phyloP scores from a whole-genome alignment of 1,140 invertebrate genomes.

The Platyscapa corneri region DNA sequence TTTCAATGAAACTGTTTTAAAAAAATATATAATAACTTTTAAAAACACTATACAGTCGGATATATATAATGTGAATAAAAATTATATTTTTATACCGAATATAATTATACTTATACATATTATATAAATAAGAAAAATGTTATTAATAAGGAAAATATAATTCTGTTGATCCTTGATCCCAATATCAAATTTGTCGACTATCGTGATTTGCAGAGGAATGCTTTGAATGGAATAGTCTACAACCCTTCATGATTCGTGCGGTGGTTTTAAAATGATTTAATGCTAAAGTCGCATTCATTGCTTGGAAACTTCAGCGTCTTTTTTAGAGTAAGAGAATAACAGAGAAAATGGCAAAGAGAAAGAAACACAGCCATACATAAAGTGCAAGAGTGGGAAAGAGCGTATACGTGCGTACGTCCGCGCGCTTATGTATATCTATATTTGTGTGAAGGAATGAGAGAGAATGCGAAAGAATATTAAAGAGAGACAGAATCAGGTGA shows the following conservation, averaged over 20 bases:
- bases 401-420: no score
- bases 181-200: constrained; percentile 33
- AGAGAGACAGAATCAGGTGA: constrained; percentile 16
- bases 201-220: constrained; percentile 22
- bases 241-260: not conserved
- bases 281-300: constrained; percentile 35
- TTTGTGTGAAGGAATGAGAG: not conserved
- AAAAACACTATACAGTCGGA: no score
- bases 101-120: no score
- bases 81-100: no score
- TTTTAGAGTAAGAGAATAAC: not conserved
- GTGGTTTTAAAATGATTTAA: constrained; percentile 55
- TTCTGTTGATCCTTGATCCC: not conserved
- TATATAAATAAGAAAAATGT: not conserved
- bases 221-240: constrained; percentile 42
- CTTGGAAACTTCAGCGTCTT: constrained; percentile 5
- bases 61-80: no score
- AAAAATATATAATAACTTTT: no score
- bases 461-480: not conserved
- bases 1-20: no score
- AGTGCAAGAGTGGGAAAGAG: not conserved
- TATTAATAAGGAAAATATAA: not conserved
- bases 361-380: no score
- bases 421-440: no score
- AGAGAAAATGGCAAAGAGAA: not conserved